Base-by-base conservation (phyloP, 1,140 invertebrate genomes). In the Stegodyphus dumicola region DNA sequence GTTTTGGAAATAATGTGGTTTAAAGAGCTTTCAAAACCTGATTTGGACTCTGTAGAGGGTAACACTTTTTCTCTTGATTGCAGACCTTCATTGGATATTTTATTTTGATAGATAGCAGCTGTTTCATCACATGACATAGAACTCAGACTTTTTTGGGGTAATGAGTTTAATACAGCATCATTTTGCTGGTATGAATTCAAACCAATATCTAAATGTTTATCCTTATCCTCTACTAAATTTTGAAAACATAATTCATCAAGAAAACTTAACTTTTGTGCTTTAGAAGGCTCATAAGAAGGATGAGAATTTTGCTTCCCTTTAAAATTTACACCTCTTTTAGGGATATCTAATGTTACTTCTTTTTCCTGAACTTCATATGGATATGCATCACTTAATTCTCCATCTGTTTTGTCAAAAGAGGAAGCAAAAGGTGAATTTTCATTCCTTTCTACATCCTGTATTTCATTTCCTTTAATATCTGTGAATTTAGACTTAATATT, bases 1-100 rank as follows among this genome's bases (percentile, higher is more conserved):
- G 54, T 60, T 64, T 48, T 53, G 6, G 51, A 87, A 52, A 84
- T 85, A 65, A 70, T 77, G 54, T 9, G 74, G 18, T 54, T 86
- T 53, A 66, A 33, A 33, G 33, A 33, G 33, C 33, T 33, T 33
- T 33, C 1, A 33, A 33, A 33, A 33, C 33, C 3, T 33, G 33
- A 33, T 3, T 33, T 33, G 33, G 33, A 33, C 1, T 33, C 33
- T 33, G 33, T 33, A 70, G 69, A 53, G 49, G 49, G 49, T 65
- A 79, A 10, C 17, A 6, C 48, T 79, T 52, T 64, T 52, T 51
- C 54, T 81, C 17, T 48, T 56, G 17, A 53, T 52, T 15, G 52
- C 3, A 64, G 56, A 49, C 60, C 33, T 15, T 56, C 15, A 52
- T 9, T 7, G 3, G 69, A 71, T 48, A 9, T 71, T 17, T 71